These are phyloP conservation scores for Cliona cf. orientalis DNA, from an alignment of 37 sponge, comb jelly and placozoan species.

Conservation along the genomic window DNA sequence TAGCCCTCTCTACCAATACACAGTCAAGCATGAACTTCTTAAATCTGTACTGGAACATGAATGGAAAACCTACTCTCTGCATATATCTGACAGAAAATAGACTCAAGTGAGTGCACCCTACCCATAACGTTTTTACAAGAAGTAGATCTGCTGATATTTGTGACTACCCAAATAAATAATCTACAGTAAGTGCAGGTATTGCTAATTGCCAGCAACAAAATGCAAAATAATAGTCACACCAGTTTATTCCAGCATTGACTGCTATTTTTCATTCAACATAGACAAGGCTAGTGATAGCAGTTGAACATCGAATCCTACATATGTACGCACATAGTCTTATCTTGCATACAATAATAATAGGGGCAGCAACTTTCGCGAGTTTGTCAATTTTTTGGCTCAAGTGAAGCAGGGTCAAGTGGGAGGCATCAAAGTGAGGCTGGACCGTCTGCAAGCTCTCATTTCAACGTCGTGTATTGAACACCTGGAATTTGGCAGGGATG, in stretches of 20 bases:
- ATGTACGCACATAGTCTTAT: too few species aligned
- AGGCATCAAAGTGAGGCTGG: conserved; percentile 70
- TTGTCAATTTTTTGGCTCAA: conserved; percentile 72
- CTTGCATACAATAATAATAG: too few species aligned
- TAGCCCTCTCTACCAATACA: background rate
- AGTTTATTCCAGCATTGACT: too few species aligned
- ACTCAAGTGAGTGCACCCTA: conserved; percentile 58
- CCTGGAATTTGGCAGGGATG: conserved; percentile 47
- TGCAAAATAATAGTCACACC: too few species aligned
- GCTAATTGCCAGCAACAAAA: too few species aligned
- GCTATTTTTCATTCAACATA: too few species aligned
- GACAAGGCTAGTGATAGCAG: too few species aligned
- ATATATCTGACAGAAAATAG: conserved; percentile 66
- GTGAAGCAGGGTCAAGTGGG: conserved; percentile 76
- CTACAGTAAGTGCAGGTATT: too few species aligned
- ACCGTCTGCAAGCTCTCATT: conserved; percentile 76
- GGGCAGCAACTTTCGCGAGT: conserved; percentile 62
- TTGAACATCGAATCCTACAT: too few species aligned
- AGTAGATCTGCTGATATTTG: too few species aligned
- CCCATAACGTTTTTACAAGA: too few species aligned
- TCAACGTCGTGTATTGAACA: conserved; percentile 71
- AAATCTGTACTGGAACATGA: conserved; percentile 83
- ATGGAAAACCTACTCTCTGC: conserved; percentile 68
- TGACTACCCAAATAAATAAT: too few species aligned
- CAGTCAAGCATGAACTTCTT: conserved; percentile 65